Percentiles rank a stretch among this genome's conserved stretches.
phyloP scores from a whole-genome alignment of 2,113 vertebrate genomes.

The Gorsachius goisagi region DNA sequence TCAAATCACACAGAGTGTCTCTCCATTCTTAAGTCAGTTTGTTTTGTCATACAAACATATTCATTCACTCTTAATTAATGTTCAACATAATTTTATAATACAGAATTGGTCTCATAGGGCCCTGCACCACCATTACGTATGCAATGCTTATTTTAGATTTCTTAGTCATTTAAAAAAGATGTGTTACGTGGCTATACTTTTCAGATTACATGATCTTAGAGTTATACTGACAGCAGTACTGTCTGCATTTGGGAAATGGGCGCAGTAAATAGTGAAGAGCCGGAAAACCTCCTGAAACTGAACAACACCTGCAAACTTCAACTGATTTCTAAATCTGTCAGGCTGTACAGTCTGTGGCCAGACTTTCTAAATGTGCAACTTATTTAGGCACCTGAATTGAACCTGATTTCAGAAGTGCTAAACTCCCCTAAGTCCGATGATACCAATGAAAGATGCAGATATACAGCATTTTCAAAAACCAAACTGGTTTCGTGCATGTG shows the following conservation, averaged over 20 bases:
- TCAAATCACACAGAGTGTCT: constrained; percentile 49
- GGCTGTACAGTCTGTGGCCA: neutral
- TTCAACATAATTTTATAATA: constrained; percentile 55
- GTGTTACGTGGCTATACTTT: constrained; percentile 1
- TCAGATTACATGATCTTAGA: neutral
- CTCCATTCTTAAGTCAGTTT: constrained; percentile 54
- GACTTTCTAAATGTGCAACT: neutral
- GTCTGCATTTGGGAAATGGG: neutral
- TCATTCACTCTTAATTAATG: constrained; percentile 60
- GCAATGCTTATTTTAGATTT: constrained; percentile 28
- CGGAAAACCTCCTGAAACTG: neutral
- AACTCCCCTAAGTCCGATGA: neutral
- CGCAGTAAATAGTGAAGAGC: neutral
- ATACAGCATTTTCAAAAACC: neutral
- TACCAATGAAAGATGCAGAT: neutral
- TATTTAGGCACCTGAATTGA: neutral
- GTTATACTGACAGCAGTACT: neutral
- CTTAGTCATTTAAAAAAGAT: neutral
- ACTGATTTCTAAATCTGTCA: neutral
- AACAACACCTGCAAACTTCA: neutral
- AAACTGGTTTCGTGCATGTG: neutral
- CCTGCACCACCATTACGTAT: neutral
- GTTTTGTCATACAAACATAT: constrained; percentile 57
- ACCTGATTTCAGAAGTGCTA: neutral
- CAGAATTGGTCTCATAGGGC: constrained; percentile 59